A percentile compares a stretch with the other conserved stretches of the same genome.
These are phyloP conservation scores for Apodemia zela DNA, from an alignment of 2,888 invertebrate species.

Conservation along the genomic window DNA sequence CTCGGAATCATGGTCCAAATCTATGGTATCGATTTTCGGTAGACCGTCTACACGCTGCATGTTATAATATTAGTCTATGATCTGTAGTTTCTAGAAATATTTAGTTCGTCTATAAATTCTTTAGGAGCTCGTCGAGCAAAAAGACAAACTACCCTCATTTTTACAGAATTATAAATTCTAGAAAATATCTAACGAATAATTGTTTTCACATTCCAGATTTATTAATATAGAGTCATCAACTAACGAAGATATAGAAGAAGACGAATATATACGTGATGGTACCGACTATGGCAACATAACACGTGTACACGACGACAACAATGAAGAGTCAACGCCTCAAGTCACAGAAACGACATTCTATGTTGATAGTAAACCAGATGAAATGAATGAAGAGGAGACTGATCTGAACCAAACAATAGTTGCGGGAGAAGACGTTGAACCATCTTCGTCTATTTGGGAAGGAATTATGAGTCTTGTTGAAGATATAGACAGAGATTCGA, in stretches of 20 bases:
- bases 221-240: conserved; percentile 86
- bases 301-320: conserved; percentile 49
- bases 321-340: conserved; percentile 43
- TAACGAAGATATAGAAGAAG: conserved; percentile 79
- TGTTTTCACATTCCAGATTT: conserved; percentile 62
- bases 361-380: conserved; percentile 50
- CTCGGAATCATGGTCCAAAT: no score
- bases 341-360: conserved; percentile 51
- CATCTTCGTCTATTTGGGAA: conserved; percentile 63
- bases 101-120: no score
- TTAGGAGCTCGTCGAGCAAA: no score
- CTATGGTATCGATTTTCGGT: no score
- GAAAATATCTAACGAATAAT: no score
- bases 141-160: no score
- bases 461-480: conserved; percentile 68
- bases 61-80: no score
- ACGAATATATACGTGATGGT: conserved; percentile 68
- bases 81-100: no score
- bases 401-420: conserved; percentile 66
- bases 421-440: conserved; percentile 51
- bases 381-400: conserved; percentile 37
- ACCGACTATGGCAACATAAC: conserved; percentile 71
- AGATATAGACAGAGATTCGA: conserved; percentile 57
- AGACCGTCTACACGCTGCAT: no score
- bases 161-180: no score